phyloP scores from a whole-genome alignment of 1,140 invertebrate species.

The Polypedilum vanderplanki region DNA sequence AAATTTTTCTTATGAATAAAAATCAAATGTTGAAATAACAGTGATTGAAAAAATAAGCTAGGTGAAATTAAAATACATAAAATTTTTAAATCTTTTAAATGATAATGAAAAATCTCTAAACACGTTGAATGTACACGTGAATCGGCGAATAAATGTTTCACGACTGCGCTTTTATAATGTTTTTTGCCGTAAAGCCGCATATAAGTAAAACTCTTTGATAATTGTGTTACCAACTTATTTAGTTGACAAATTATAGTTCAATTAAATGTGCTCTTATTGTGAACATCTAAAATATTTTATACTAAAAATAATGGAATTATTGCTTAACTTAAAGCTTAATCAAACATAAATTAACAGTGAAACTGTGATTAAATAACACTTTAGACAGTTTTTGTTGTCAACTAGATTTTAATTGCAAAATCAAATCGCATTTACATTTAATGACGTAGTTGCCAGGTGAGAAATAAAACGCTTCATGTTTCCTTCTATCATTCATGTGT shows the following conservation, averaged over 20 bases:
- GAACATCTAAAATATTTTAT: neutral
- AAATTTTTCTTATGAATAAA: too few relatives aligned
- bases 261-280: neutral
- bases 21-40: too few relatives aligned
- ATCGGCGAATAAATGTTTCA: neutral
- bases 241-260: neutral
- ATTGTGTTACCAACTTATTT: neutral
- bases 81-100: too few relatives aligned
- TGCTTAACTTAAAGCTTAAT: neutral
- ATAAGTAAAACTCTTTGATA: neutral
- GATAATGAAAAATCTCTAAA: neutral
- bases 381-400: too few relatives aligned
- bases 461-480: too few relatives aligned
- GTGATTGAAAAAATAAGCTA: too few relatives aligned
- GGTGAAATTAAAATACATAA: too few relatives aligned
- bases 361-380: neutral
- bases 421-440: too few relatives aligned
- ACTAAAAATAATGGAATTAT: neutral
- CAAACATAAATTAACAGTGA: neutral
- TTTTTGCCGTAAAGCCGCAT: neutral
- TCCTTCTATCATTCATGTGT: too few relatives aligned
- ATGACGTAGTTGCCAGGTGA: too few relatives aligned
- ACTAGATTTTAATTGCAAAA: too few relatives aligned
- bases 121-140: slow-evolving; percentile 6
- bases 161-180: slow-evolving; percentile 10